Conservation (phyloP, 2,113 vertebrate genomes). For the Brachypteracias leptosomus region DNA sequence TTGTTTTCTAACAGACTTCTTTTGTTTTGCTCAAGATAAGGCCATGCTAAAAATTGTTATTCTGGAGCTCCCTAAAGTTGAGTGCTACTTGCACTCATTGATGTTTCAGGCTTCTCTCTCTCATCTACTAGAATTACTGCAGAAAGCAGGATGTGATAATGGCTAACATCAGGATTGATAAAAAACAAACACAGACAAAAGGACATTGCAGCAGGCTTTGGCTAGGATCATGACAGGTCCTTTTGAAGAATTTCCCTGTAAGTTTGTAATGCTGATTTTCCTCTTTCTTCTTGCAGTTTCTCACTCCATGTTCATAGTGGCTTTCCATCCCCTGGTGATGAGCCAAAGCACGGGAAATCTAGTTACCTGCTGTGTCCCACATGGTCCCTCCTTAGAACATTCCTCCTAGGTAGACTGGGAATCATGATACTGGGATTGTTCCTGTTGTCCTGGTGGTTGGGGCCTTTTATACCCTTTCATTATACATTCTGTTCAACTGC, state of each 20-base stretch:
- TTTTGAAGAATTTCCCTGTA: background rate
- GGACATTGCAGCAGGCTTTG: background rate
- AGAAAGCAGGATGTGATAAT: background rate
- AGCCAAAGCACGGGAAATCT: background rate
- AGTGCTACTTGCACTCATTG: background rate
- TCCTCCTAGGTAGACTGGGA: background rate
- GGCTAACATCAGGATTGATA: background rate
- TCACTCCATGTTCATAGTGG: background rate
- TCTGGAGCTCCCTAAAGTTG: background rate
- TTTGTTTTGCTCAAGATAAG: background rate
- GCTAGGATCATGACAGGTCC: background rate
- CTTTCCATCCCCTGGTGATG: background rate
- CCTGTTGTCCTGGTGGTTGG: background rate
- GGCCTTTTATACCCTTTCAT: background rate
- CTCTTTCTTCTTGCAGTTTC: background rate
- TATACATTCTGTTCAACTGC: background rate
- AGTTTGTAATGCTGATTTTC: background rate
- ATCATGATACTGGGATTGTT: background rate
- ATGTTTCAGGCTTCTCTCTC: background rate
- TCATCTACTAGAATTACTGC: background rate
- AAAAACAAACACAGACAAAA: background rate
- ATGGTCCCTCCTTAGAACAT: accelerated
- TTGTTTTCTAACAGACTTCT: background rate
- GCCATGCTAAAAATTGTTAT: background rate
- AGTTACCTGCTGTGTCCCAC: background rate